Evolutionary conservation across 2,113 vertebrate genomes (phyloP), one percentile per base, ranked within the genome.

Genomic region (Etheostoma spectabile): DNA sequence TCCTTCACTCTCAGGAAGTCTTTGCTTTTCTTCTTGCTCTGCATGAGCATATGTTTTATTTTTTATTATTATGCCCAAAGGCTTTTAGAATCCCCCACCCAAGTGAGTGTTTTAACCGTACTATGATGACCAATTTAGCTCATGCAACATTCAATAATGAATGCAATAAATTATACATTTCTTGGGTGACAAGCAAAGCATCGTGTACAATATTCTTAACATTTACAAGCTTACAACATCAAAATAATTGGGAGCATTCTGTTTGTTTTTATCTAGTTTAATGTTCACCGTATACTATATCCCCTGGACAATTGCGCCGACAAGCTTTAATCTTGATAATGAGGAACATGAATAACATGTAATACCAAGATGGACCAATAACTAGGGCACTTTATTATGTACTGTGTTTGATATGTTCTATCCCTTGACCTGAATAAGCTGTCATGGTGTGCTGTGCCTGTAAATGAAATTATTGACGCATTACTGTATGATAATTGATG

Each of bases 1-100:
- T 86, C 88, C 87, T 93, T 93, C 90, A 89, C 70, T 83, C 38
- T 68, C 56, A 33, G 27, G 30, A 90, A 86, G 80, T 61, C 82
- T 77, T 78, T 53, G 35, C 45, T 77, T 81, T 72, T 63, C 27
- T 76, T 80, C 30, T 55, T 64, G 27, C 22, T 27, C 52, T 62
- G n/a, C 38, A 52, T 48, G n/a, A 68, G 19, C 51, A 61, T 42
- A 74, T 72, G 56, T 84, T 75, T 30, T 30, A 27, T 30, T 30
- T 30, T 30, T 30, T 30, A 3, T 30, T 30, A 67, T 62, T 21
- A 42, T 30, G 59, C 62, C 76, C 0, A 5, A 65, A 46, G 64
- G 52, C 51, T 33, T 21, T 8, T 49, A 30, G 18, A 6, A 53
- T 53, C 18, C 27, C 15, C 16, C 42, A 35, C 21, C 48, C 22